These are phyloP conservation scores for Sminthurinus aureus DNA, from an alignment of 2,888 invertebrate genomes.

Conservation along the genomic window DNA sequence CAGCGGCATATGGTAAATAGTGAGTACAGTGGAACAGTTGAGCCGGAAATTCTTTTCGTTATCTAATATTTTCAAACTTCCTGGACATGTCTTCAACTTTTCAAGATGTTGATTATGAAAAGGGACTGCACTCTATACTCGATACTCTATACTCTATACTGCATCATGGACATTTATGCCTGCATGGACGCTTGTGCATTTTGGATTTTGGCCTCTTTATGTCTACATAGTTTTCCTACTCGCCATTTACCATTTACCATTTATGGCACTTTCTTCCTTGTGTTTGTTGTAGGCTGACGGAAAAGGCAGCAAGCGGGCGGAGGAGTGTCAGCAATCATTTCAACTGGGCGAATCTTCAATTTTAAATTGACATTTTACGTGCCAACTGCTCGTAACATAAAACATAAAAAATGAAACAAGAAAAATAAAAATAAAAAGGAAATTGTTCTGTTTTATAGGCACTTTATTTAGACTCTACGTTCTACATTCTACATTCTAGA, in stretches of 20 bases:
- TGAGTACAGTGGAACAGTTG: background rate
- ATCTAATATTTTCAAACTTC: background rate
- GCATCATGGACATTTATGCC: too few species aligned
- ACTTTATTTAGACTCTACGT: too few species aligned
- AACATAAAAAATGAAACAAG: too few species aligned
- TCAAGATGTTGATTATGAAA: background rate
- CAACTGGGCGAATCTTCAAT: conserved; percentile 32
- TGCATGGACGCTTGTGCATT: too few species aligned
- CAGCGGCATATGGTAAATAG: background rate
- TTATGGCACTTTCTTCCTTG: background rate
- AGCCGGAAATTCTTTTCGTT: background rate
- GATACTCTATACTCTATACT: too few species aligned
- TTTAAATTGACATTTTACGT: conserved; percentile 24
- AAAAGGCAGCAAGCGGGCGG: background rate
- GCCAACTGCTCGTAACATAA: background rate
- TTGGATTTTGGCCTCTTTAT: too few species aligned
- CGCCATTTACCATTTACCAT: too few species aligned
- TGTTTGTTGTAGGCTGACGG: background rate
- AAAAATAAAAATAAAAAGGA: background rate
- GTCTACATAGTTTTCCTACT: too few species aligned
- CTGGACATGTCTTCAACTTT: background rate
- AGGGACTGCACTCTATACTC: too few species aligned
- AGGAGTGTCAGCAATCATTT: conserved; percentile 26
- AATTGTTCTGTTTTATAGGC: too few species aligned
- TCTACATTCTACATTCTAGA: too few species aligned